Percentiles rank a stretch among this genome's conserved stretches.
These are phyloP conservation scores for Rhinatrema bivittatum DNA, from an alignment of 2,797 vertebrate genomes.

Conservation along the genomic window DNA sequence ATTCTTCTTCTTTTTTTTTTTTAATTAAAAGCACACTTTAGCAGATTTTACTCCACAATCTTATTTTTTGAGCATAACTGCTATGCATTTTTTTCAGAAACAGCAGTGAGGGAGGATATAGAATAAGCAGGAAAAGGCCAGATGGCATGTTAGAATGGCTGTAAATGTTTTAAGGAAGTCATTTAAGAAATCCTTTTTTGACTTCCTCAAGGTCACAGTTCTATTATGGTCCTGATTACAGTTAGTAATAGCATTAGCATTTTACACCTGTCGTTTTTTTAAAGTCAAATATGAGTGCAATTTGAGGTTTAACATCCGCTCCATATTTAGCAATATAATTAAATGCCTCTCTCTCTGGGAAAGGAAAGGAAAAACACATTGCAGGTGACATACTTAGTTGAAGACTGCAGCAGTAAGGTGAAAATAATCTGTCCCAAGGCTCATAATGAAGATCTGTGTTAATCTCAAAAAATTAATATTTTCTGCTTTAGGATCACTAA, in stretches of 20 bases:
- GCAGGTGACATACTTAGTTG: no score
- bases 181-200: constrained; percentile 58
- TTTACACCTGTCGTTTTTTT: constrained; percentile 4
- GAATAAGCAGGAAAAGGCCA: constrained; percentile 49
- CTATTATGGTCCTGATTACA: constrained; percentile 29
- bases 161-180: constrained; percentile 68
- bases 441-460: no score
- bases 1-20: no score
- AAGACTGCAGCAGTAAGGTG: no score
- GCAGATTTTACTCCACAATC: constrained; percentile 30
- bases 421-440: no score
- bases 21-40: no score
- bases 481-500: no score
- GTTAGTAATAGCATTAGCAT: constrained; percentile 38
- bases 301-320: constrained; percentile 32
- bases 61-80: constrained; percentile 42
- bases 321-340: constrained; percentile 16
- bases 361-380: no score
- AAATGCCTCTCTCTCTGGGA: constrained; percentile 14
- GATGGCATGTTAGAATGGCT: constrained; percentile 61
- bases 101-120: constrained; percentile 27
- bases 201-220: constrained; percentile 36
- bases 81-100: constrained; percentile 47
- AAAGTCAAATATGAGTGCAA: constrained; percentile 9
- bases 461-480: no score